Conservation (phyloP, 2,797 vertebrate species). For the Pogonophryne albipinna region DNA sequence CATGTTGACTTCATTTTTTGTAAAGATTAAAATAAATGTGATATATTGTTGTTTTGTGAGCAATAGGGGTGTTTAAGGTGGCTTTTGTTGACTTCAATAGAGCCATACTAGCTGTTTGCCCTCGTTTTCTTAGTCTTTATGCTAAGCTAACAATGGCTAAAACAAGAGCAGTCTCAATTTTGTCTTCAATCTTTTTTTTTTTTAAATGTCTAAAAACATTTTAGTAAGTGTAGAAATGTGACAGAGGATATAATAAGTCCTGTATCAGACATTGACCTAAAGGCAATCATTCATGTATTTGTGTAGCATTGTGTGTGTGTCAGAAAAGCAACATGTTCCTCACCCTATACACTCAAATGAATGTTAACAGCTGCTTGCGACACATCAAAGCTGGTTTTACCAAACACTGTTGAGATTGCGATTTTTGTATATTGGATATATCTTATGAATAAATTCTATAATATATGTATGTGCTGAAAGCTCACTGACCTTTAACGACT, state of each 20-base stretch:
- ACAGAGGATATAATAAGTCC: conserved; percentile 27
- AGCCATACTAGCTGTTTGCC: background rate
- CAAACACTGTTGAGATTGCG: background rate
- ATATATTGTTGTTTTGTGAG: no score
- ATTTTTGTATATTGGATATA: background rate
- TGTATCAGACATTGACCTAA: conserved; percentile 3
- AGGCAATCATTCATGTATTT: conserved; percentile 25
- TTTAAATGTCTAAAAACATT: no score
- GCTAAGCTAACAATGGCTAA: background rate
- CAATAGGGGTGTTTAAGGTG: background rate
- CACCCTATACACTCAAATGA: background rate
- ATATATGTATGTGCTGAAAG: conserved; percentile 7
- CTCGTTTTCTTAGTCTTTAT: background rate
- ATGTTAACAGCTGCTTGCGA: background rate
- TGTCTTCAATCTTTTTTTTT: background rate
- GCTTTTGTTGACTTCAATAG: background rate
- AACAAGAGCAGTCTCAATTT: background rate
- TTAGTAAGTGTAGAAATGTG: background rate
- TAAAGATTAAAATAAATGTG: background rate
- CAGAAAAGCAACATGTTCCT: background rate
- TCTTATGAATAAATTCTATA: background rate
- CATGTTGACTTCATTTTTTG: background rate
- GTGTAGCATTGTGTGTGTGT: conserved; percentile 9
- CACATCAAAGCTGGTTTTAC: background rate
- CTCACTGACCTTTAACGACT: conserved; percentile 55